Conservation (phyloP, 2,113 vertebrate species). For the Sula dactylatra region DNA sequence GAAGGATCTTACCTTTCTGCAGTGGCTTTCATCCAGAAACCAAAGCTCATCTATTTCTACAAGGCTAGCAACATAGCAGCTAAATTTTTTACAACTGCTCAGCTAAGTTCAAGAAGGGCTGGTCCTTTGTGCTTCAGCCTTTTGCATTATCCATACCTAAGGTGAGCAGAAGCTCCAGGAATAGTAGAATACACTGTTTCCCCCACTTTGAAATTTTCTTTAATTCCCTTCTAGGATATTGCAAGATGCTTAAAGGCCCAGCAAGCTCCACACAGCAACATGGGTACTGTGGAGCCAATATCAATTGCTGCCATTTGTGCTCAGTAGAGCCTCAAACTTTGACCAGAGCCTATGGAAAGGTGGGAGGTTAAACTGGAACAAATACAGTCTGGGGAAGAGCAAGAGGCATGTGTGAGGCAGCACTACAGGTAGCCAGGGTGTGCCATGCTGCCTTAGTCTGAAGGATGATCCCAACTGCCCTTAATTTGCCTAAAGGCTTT, state of each 20-base stretch:
- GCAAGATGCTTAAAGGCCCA: background rate
- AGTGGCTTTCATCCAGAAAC: slow-evolving; percentile 1
- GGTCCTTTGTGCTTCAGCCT: background rate
- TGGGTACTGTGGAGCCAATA: background rate
- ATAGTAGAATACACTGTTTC: background rate
- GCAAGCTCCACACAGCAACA: background rate
- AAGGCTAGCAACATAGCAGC: background rate
- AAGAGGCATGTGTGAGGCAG: background rate
- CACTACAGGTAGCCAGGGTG: background rate
- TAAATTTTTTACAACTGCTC: background rate
- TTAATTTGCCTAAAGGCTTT: background rate
- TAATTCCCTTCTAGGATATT: background rate
- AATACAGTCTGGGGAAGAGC: background rate
- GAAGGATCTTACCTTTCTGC: slow-evolving; percentile 11
- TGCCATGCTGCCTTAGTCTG: background rate
- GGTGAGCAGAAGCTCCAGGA: background rate
- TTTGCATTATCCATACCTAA: background rate
- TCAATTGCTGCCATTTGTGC: background rate
- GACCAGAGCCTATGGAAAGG: background rate
- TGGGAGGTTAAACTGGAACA: background rate
- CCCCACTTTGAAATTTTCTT: background rate
- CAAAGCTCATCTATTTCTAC: background rate
- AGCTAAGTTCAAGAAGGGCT: background rate
- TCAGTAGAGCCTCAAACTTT: background rate
- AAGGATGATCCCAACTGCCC: background rate